Evolutionary conservation across 2,113 vertebrate species (phyloP).

Genomic region (Eudorcas thomsonii): DNA sequence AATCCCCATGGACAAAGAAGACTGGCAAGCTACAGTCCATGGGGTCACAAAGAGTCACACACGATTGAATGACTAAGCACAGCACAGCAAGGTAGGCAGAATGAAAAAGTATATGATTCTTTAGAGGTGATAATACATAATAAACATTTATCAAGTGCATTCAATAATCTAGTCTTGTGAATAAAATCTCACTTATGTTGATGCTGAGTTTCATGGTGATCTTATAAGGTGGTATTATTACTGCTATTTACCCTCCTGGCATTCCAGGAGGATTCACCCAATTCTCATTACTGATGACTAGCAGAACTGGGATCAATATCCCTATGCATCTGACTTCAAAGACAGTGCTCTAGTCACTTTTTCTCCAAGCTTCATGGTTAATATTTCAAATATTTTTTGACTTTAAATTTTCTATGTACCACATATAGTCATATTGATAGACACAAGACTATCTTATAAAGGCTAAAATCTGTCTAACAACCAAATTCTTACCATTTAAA

Average conservation of each 20-base stretch:
- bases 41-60: background rate
- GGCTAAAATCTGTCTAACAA: background rate
- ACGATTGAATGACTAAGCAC: background rate
- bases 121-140: background rate
- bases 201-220: background rate
- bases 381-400: background rate
- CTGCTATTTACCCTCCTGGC: background rate
- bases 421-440: background rate
- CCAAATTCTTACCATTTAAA: background rate
- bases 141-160: background rate
- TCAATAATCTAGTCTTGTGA: background rate
- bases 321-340: background rate
- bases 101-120: background rate
- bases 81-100: background rate
- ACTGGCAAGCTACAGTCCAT: background rate
- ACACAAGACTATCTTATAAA: background rate
- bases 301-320: background rate
- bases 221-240: background rate
- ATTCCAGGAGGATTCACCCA: background rate
- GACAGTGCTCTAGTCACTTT: background rate
- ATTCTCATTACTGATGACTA: background rate
- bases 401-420: background rate
- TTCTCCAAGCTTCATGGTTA: background rate
- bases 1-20: background rate
- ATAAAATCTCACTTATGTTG: background rate